Conservation (phyloP, 1,140 invertebrate species). For the Lithobius niger region DNA sequence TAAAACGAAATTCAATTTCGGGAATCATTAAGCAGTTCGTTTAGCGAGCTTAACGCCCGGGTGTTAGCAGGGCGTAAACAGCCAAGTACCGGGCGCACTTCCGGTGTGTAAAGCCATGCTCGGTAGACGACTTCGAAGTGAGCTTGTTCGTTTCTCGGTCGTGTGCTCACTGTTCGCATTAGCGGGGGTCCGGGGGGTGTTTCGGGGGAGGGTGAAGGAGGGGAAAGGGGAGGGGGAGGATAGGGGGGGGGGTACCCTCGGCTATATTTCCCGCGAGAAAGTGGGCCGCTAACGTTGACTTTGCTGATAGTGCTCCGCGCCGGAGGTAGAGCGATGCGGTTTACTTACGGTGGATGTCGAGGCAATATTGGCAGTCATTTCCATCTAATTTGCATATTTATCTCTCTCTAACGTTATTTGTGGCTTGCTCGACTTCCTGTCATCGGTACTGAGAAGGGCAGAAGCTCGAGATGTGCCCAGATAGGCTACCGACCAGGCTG, state of each 20-base stretch:
- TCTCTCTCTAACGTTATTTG: conserved; percentile 9
- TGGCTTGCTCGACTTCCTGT: conserved; percentile 9
- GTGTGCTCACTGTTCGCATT: no score
- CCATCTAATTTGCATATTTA: conserved; percentile 9
- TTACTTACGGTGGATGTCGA: conserved; percentile 7
- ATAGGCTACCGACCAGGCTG: no score
- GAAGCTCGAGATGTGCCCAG: no score
- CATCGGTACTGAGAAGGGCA: neutral
- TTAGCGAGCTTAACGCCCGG: no score
- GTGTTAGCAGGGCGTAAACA: no score
- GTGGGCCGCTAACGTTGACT: conserved; percentile 1
- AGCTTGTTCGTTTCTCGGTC: no score
- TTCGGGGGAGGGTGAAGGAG: neutral
- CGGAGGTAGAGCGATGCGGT: neutral
- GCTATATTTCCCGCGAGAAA: neutral
- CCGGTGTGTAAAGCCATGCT: no score
- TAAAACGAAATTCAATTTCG: no score
- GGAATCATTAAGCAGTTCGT: no score
- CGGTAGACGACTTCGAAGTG: no score
- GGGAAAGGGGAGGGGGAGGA: neutral
- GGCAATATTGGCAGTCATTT: conserved; percentile 8
- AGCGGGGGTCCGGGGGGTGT: neutral
- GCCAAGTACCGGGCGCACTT: no score
- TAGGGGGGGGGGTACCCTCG: neutral
- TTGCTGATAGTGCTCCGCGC: neutral